A percentile compares a stretch with the other conserved stretches of the same genome.
Conservation (phyloP, 1,140 invertebrate species). For the Zaprionus capensis region DNA sequence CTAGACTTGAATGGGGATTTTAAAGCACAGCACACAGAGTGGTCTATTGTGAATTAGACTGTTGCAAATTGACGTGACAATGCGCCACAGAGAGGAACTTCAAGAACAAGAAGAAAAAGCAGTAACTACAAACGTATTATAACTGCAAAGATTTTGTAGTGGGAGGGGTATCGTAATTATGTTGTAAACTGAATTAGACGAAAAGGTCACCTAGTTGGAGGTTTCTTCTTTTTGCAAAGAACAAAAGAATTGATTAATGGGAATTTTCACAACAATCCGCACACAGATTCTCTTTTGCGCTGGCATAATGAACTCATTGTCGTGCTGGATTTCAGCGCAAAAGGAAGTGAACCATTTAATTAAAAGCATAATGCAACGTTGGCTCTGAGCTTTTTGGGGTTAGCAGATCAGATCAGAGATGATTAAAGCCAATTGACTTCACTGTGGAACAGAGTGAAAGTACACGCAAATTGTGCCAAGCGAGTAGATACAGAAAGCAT, state of each 20-base stretch:
- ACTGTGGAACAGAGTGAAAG: slow-evolving; percentile 64
- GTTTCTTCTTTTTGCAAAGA: slow-evolving; percentile 29
- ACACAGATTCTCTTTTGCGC: slow-evolving; percentile 2
- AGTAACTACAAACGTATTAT: neutral
- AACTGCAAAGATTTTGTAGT: neutral
- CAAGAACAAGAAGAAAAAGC: neutral
- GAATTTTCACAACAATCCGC: slow-evolving; percentile 67
- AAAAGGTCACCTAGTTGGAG: slow-evolving; percentile 71
- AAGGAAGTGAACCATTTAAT: slow-evolving; percentile 78
- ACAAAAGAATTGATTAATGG: slow-evolving; percentile 80
- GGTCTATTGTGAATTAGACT: slow-evolving; percentile 55
- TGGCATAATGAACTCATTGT: slow-evolving; percentile 73
- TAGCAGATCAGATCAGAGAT: slow-evolving; percentile 58
- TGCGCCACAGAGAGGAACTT: slow-evolving; percentile 11
- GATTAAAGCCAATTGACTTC: slow-evolving; percentile 63
- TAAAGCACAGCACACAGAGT: slow-evolving; percentile 33
- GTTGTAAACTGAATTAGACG: slow-evolving; percentile 46
- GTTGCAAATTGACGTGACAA: slow-evolving; percentile 44
- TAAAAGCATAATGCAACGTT: slow-evolving; percentile 48
- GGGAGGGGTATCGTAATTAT: slow-evolving; percentile 45
- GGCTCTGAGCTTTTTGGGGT: slow-evolving; percentile 36
- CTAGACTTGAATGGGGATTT: slow-evolving; percentile 37
- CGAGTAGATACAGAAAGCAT: slow-evolving; percentile 26
- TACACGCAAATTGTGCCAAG: slow-evolving; percentile 44
- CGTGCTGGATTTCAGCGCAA: slow-evolving; percentile 23